Evolutionary conservation across 2,888 invertebrate species (phyloP).

Genomic region (Dryobota labecula): DNA sequence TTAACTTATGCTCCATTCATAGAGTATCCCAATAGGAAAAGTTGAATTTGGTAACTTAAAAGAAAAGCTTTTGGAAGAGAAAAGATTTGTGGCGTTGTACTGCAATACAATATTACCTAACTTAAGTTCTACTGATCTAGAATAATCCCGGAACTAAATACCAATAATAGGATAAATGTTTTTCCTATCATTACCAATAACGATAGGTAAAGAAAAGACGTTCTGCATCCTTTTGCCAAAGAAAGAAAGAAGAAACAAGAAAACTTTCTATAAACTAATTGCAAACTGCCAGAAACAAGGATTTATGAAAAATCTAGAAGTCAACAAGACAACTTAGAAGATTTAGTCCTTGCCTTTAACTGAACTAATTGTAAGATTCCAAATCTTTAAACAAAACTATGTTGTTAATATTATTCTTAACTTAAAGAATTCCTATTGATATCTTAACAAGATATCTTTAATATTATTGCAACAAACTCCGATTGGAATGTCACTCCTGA

Average conservation of each 20-base stretch:
- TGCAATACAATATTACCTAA: too few relatives aligned
- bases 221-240: not conserved
- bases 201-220: too few relatives aligned
- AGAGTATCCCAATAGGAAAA: too few relatives aligned
- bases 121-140: too few relatives aligned
- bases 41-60: not conserved
- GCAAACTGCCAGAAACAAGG: not conserved
- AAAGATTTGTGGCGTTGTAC: too few relatives aligned
- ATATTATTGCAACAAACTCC: conserved; percentile 11
- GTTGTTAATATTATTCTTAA: not conserved
- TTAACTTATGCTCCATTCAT: conserved; percentile 12
- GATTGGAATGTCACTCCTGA: conserved; percentile 44
- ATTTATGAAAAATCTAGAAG: not conserved
- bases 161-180: too few relatives aligned
- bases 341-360: not conserved
- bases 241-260: too few relatives aligned
- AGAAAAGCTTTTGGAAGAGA: not conserved
- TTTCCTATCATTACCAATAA: too few relatives aligned
- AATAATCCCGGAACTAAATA: too few relatives aligned
- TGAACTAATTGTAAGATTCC: not conserved
- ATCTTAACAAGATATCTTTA: conserved; percentile 13
- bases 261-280: too few relatives aligned
- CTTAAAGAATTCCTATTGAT: not conserved
- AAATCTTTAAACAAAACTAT: not conserved
- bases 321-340: not conserved